Percentiles rank a stretch among this genome's conserved stretches.
Evolutionary conservation across 2,888 invertebrate species (phyloP).

Genomic region (Mycogona germanica): DNA sequence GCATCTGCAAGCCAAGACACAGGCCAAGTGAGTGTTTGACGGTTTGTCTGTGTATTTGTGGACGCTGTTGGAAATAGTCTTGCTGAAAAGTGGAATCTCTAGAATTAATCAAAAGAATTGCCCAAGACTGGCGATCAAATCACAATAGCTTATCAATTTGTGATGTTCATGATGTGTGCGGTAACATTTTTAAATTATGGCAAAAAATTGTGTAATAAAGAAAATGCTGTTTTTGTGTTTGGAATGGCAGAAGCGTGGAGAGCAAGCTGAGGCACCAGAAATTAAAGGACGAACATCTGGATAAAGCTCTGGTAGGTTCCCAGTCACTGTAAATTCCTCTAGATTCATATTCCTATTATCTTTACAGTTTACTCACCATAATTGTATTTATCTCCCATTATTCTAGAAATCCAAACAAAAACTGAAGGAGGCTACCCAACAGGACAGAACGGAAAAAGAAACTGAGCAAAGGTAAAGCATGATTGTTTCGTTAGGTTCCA

Average conservation of each 20-base stretch:
- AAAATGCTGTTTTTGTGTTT: too few species aligned
- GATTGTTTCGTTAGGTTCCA: not conserved
- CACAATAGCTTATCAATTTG: too few species aligned
- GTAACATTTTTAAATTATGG: too few species aligned
- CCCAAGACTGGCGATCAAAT: too few species aligned
- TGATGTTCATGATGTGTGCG: too few species aligned
- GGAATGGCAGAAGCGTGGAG: too few species aligned
- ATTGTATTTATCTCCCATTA: not conserved
- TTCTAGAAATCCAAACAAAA: not conserved
- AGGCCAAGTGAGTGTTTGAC: not conserved
- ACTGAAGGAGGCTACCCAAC: conserved; percentile 2
- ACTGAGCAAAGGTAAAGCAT: not conserved
- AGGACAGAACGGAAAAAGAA: conserved; percentile 9
- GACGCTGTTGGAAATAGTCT: too few species aligned
- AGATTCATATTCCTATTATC: not conserved
- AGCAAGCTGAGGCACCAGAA: not conserved
- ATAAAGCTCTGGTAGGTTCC: not conserved
- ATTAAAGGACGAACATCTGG: not conserved
- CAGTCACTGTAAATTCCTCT: not conserved
- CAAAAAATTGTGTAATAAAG: too few species aligned
- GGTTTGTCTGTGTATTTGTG: too few species aligned
- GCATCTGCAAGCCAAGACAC: not conserved
- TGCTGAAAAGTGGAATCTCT: too few species aligned
- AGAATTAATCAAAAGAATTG: too few species aligned
- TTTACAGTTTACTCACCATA: not conserved